A percentile compares a stretch with the other conserved stretches of the same genome.
phyloP scores from a whole-genome alignment of 2,113 vertebrate genomes.

The Noctilio leporinus region DNA sequence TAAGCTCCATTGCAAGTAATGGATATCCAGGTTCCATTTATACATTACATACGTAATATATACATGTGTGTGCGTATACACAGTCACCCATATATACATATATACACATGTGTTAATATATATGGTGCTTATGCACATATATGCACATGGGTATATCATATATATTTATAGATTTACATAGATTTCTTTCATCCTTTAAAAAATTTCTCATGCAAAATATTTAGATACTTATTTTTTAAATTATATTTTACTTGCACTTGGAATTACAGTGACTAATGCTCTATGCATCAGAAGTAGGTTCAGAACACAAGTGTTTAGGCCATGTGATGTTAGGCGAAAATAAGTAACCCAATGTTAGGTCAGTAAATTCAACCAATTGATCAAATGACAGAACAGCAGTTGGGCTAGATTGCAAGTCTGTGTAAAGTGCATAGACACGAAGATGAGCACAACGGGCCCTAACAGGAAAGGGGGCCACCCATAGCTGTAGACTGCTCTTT shows the following conservation, averaged over 20 bases:
- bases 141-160: background rate
- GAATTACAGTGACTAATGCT: background rate
- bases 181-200: background rate
- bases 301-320: background rate
- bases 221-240: conserved; percentile 16
- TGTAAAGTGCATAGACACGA: background rate
- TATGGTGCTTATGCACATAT: background rate
- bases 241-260: background rate
- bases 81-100: background rate
- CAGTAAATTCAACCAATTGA: background rate
- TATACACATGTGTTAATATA: background rate
- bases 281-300: background rate
- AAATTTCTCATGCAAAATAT: conserved; percentile 13
- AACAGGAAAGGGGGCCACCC: background rate
- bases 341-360: background rate
- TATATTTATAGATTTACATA: background rate
- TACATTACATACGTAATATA: background rate
- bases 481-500: background rate
- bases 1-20: background rate
- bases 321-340: background rate
- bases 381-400: background rate
- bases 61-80: background rate
- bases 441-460: background rate
- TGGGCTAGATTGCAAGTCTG: background rate
- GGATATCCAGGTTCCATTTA: background rate